Evolutionary conservation across 2,113 vertebrate species (phyloP), one percentile per base, ranked within the genome.

Genomic region (Enhydra lutris): DNA sequence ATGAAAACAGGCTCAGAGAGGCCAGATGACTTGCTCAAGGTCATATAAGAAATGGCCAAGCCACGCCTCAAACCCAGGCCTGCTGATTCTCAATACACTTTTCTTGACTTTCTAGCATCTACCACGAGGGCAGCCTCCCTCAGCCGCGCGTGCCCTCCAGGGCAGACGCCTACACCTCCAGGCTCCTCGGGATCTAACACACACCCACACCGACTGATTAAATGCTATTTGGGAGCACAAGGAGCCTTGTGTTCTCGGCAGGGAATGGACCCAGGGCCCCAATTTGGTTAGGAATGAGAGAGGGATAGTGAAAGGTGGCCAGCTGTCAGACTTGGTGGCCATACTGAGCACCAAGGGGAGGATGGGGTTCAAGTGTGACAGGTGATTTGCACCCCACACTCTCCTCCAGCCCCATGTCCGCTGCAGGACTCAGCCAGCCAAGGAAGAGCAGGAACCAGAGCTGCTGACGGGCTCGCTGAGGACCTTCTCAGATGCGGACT

Each of bases 141-240:
- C 4, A 1, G 6, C 31, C 24, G 4, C 8, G 36, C 0, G 0
- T 15, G 42, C 82, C 80, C n/a, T n/a, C 29, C 29, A 1, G 4
- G 59, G 23, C 42, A 45, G 21, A 59, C 17, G 2, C 20, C 36
- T 31, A 36, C 20, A 0, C 81, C 39, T 31, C 24, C n/a, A 29
- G 45, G 55, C 65, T 45, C 31, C 65, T 36, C 31, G 7, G 42
- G 15, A 7, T 26, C 42, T 1, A 8, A 23, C 12, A 34, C 55
- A 34, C 10, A n/a, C 15, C n/a, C 59, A 24, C 24, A 13, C 20
- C 1, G 10, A 50, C 78, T 67, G 50, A 50, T 3, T 59, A 42
- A 42, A 45, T 10, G 42, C 21, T 24, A 3, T 20, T 15, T 9
- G 17, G 67, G 39, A 36, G 69, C 9, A 59, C 17, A 34, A 20